A percentile compares a stretch with the other conserved stretches of the same genome.
These are phyloP conservation scores for Sphaeramia orbicularis DNA, from an alignment of 2,797 vertebrate species.

Conservation along the genomic window DNA sequence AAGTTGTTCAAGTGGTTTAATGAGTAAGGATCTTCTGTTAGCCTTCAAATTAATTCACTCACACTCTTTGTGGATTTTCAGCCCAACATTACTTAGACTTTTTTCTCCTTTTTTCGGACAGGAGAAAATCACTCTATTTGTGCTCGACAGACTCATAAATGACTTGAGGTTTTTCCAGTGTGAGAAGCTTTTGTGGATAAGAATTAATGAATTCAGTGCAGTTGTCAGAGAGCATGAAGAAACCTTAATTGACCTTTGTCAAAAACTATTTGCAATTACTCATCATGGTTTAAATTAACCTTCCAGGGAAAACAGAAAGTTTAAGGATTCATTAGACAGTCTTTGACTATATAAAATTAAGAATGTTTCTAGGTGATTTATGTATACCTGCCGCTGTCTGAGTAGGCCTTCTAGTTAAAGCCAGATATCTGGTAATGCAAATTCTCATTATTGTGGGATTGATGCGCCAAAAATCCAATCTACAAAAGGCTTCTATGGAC, in stretches of 20 bases:
- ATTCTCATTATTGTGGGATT: constrained; percentile 35
- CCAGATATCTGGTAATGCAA: constrained; percentile 29
- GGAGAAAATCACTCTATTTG: constrained; percentile 33
- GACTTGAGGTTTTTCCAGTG: constrained; percentile 18
- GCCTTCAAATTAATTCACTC: constrained; percentile 47
- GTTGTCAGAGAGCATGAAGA: constrained; percentile 6
- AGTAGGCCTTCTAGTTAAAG: constrained; percentile 21
- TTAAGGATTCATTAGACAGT: background rate
- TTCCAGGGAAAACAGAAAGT: background rate
- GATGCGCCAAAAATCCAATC: constrained; percentile 30
- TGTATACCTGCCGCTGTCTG: constrained; percentile 8
- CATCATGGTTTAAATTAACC: constrained; percentile 21
- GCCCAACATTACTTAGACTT: constrained; percentile 28
- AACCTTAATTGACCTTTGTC: constrained; percentile 20
- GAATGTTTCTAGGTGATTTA: constrained; percentile 13
- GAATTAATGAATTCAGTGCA: constrained; percentile 24
- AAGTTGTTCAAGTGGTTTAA: constrained; percentile 47
- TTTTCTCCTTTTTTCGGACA: constrained; percentile 15
- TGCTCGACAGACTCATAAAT: constrained; percentile 32
- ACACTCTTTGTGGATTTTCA: constrained; percentile 39
- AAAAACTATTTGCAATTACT: background rate
- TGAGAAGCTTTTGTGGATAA: constrained; percentile 21
- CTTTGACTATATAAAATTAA: constrained; percentile 20
- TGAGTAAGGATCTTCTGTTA: constrained; percentile 44
- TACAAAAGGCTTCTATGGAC: constrained; percentile 34